Evolutionary conservation across 2,797 vertebrate species (phyloP).

Genomic region (Takifugu ocellatus): DNA sequence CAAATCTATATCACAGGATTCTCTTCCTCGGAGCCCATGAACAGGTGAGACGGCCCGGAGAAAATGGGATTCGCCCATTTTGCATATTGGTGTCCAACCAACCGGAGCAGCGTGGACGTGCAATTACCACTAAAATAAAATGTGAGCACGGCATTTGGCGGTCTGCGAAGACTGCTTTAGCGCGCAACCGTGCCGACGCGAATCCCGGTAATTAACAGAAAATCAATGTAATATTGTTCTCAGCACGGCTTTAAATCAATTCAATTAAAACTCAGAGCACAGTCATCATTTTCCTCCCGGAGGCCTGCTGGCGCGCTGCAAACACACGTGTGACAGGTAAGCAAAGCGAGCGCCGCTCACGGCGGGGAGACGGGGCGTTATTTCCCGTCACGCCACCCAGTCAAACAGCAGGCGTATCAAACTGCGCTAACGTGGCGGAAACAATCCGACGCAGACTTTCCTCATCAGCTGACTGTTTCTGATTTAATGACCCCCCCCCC

Average conservation of each 20-base stretch:
- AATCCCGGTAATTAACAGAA: conserved; percentile 44
- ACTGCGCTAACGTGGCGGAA: conserved; percentile 48
- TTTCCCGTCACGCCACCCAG: conserved; percentile 45
- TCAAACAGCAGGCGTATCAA: conserved; percentile 34
- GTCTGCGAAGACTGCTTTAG: neutral
- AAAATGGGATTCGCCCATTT: conserved; percentile 46
- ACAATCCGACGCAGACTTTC: conserved; percentile 35
- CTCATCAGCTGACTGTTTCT: conserved; percentile 45
- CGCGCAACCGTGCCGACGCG: neutral
- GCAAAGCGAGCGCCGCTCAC: too few relatives aligned
- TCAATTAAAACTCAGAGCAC: conserved; percentile 22
- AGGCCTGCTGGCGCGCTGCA: neutral
- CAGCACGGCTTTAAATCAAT: conserved; percentile 60
- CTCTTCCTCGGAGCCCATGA: conserved; percentile 41
- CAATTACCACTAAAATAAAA: neutral
- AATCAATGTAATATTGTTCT: conserved; percentile 66
- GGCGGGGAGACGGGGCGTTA: neutral
- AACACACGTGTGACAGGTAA: too few relatives aligned
- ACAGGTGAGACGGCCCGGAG: conserved; percentile 13
- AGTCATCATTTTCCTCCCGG: conserved; percentile 15
- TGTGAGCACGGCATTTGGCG: conserved; percentile 5
- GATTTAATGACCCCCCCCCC: conserved; percentile 60
- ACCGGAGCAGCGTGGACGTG: conserved; percentile 9
- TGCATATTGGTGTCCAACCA: conserved; percentile 25
- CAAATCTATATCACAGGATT: conserved; percentile 44